Percentiles rank a stretch among this genome's conserved stretches.
Evolutionary conservation across 2,888 invertebrate species (phyloP).

Genomic region (Volucella inflata): DNA sequence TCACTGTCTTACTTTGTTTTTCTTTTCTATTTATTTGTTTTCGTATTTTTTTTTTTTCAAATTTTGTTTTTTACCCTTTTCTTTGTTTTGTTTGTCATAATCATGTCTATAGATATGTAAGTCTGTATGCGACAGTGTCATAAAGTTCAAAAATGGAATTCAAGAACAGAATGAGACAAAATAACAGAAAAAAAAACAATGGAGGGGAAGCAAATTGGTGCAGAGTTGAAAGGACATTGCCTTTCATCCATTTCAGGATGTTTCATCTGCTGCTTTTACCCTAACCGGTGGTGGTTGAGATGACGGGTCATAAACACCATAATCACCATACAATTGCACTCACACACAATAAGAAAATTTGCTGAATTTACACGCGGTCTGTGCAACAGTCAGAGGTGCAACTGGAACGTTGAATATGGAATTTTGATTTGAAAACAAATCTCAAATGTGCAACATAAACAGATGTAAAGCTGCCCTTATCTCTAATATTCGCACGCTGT

Average conservation of each 20-base stretch:
- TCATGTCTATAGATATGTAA: not conserved
- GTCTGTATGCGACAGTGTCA: slow-evolving; percentile 34
- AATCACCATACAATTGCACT: slow-evolving; percentile 44
- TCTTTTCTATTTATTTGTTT: slow-evolving; percentile 8
- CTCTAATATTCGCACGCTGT: no score
- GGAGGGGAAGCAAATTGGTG: not conserved
- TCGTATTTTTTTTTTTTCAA: slow-evolving; percentile 1
- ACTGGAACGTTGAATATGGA: not conserved
- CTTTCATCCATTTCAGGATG: not conserved
- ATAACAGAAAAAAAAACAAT: slow-evolving; percentile 7
- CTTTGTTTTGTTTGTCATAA: slow-evolving; percentile 51
- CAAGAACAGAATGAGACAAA: slow-evolving; percentile 29
- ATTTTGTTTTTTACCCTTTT: slow-evolving; percentile 22
- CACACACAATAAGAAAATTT: slow-evolving; percentile 2
- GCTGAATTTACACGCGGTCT: slow-evolving; percentile 27
- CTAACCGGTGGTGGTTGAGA: slow-evolving; percentile 24
- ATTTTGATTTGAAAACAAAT: no score
- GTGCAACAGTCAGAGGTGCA: slow-evolving; percentile 29
- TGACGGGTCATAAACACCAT: slow-evolving; percentile 47
- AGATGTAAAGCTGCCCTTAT: no score
- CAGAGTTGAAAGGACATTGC: slow-evolving; percentile 36
- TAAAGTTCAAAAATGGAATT: slow-evolving; percentile 31
- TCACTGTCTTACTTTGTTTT: slow-evolving; percentile 28
- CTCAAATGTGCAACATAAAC: no score
- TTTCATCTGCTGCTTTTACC: not conserved